Base-by-base conservation (phyloP, 1,140 invertebrate species). In the Caerostris darwini region DNA sequence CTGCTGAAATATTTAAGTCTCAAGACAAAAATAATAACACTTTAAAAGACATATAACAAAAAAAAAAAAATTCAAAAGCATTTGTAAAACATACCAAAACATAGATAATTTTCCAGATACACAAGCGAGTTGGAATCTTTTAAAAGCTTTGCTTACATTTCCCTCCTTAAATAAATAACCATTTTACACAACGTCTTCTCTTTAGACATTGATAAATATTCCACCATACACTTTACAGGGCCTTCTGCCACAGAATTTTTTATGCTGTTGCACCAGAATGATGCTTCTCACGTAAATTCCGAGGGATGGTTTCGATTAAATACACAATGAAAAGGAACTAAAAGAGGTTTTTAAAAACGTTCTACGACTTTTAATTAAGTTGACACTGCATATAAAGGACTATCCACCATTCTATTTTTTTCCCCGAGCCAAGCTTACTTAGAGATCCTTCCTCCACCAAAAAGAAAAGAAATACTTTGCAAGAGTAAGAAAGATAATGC, bases 301-400 rank as follows among this genome's bases (percentile, higher is more conserved):
- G 67, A 59, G 54, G 92, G 92, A 92, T 87, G 92, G 92, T 93
- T 93, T 93, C 92, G 92, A 93, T 93, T 87, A 93, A 91, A 93
- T 54, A 87, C 81, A 93, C 92, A 93, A 93, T 87, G 56, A 71
- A 54, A 69, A 86, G 50, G 92, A 50, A 77, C 19, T 19, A 71
- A 64, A 58, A 56, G 81, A 67, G 77, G 83, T n/a, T 59, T 87
- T 93, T 93, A 71, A 93, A 93, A 93, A 87, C 92, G 92, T 93
- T 93, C 92, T 71, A 58, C 82, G 92, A 93, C 92, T 93, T 93
- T 93, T 93, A 93, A 93, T 93, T 93, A 93, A 93, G 92, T 93
- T 93, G 92, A 93, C 83, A 87, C 59, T 71, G 92, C 61, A 50
- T 77, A 83, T 61, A 77, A 93, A 87, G 57, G 61, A 86, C 50